Evolutionary conservation across 2,888 invertebrate genomes (phyloP).

Genomic region (Stegophylla sp.): DNA sequence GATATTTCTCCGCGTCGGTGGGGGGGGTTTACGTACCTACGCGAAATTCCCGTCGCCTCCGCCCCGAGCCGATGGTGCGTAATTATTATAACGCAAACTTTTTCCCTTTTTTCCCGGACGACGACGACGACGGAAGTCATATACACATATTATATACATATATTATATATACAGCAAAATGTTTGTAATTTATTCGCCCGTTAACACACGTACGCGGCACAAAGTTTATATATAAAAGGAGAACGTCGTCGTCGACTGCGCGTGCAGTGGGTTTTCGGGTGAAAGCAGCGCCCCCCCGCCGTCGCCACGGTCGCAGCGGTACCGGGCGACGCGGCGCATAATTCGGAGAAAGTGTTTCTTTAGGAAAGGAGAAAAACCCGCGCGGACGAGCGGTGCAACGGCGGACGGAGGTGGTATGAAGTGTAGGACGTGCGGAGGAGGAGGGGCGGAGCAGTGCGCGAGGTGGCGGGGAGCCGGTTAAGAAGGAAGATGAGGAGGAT

Average conservation of each 20-base stretch:
- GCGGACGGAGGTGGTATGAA: background rate
- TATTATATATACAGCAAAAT: background rate
- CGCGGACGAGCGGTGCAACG: background rate
- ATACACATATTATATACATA: background rate
- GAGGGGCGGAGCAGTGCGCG: background rate
- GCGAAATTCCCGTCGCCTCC: background rate
- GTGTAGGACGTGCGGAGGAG: background rate
- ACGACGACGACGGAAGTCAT: background rate
- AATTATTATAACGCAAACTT: constrained; percentile 6
- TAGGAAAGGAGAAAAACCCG: constrained; percentile 1
- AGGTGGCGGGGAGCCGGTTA: background rate
- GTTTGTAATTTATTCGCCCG: constrained; percentile 39
- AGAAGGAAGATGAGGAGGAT: background rate
- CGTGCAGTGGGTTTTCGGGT: constrained; percentile 43
- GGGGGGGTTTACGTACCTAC: background rate
- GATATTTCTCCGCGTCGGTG: too few species aligned
- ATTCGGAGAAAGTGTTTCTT: constrained; percentile 56
- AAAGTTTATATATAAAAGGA: constrained; percentile 8
- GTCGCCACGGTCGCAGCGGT: background rate
- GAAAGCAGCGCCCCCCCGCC: constrained; percentile 34
- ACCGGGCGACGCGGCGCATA: constrained; percentile 3
- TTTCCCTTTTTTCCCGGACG: background rate
- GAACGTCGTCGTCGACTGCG: constrained; percentile 1
- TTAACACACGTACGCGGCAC: constrained; percentile 35
- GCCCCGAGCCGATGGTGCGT: background rate